phyloP scores from a whole-genome alignment of 1,140 invertebrate genomes.

The Brachionus angularis region DNA sequence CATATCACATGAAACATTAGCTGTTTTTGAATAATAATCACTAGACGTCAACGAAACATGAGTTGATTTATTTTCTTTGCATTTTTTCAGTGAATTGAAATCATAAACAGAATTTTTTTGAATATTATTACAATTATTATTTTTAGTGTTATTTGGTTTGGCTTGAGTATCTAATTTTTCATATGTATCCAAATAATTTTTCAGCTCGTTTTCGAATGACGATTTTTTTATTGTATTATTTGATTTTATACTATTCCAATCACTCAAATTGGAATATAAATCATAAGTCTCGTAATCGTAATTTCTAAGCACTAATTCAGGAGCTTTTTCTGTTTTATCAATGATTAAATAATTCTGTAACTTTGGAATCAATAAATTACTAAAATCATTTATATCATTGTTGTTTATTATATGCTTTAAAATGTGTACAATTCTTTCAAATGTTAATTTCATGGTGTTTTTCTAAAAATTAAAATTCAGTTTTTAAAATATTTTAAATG shows the following conservation, averaged over 20 bases:
- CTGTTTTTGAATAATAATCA: no score
- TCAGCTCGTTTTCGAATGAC: not conserved
- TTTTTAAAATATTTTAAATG: no score
- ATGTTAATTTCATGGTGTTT: not conserved
- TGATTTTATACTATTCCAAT: constrained; percentile 2
- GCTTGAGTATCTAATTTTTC: no score
- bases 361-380: constrained; percentile 25
- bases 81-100: no score
- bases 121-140: no score
- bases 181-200: not conserved
- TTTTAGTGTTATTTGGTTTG: no score
- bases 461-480: no score
- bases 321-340: constrained; percentile 11
- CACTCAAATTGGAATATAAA: constrained; percentile 18
- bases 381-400: constrained; percentile 3
- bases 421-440: constrained; percentile 6
- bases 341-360: not conserved
- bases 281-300: constrained; percentile 33
- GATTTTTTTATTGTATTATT: not conserved
- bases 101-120: no score
- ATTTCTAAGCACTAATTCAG: constrained; percentile 21
- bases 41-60: no score
- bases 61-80: no score
- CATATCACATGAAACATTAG: no score
- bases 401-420: not conserved